Percentiles rank a stretch among this genome's conserved stretches.
phyloP scores from a whole-genome alignment of 2,888 invertebrate species.

The Villa cingulata region DNA sequence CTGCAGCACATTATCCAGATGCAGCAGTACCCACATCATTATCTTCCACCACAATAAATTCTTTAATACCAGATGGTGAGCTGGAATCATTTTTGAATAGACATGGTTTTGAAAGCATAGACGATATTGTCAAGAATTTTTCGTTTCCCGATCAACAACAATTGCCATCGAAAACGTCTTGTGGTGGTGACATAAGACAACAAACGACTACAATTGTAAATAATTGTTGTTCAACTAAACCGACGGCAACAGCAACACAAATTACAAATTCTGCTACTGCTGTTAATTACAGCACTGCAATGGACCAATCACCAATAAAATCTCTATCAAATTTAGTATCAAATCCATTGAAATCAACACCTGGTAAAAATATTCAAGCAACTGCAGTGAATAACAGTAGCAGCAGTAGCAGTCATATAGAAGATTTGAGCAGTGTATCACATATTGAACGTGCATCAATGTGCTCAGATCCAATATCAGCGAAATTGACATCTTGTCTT shows the following conservation, averaged over 20 bases:
- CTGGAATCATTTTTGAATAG: constrained; percentile 26
- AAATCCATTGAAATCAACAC: constrained; percentile 37
- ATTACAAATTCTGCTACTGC: neutral
- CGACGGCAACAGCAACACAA: neutral
- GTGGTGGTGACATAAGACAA: no score
- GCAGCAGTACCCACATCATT: neutral
- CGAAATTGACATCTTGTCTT: constrained; percentile 36
- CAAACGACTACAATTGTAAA: constrained; percentile 1
- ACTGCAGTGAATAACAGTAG: constrained; percentile 3
- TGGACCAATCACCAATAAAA: constrained; percentile 45
- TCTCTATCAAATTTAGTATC: constrained; percentile 50
- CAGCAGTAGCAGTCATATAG: constrained; percentile 10
- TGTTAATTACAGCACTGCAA: constrained; percentile 1
- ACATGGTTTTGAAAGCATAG: constrained; percentile 28
- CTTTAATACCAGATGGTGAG: constrained; percentile 18
- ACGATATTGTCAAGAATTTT: constrained; percentile 29
- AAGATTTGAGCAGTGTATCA: constrained; percentile 29
- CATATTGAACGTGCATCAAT: constrained; percentile 13
- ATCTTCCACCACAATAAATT: neutral
- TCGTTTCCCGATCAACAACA: constrained; percentile 14
- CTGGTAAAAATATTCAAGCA: constrained; percentile 28
- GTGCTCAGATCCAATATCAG: constrained; percentile 35
- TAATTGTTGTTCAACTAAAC: constrained; percentile 7
- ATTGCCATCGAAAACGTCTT: constrained; percentile 13
- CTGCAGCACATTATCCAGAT: no score